Evolutionary conservation across 1,140 invertebrate genomes (phyloP).

Genomic region (Pygmarrhopalites habei): DNA sequence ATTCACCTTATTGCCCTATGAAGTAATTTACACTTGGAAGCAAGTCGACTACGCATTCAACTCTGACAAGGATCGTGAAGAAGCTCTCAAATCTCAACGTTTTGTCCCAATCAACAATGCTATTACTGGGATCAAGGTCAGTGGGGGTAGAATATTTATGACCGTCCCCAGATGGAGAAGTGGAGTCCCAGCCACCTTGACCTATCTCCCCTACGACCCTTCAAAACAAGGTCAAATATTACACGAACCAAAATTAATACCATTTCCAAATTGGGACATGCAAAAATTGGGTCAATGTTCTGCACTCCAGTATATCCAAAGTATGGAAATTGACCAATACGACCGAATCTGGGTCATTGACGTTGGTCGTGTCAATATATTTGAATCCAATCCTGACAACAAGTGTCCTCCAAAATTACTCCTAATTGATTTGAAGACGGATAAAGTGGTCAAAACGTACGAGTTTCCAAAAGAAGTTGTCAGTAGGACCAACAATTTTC

Average conservation of each 20-base stretch:
- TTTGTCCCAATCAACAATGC: slow-evolving; percentile 64
- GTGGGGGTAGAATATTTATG: slow-evolving; percentile 62
- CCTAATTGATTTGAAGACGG: slow-evolving; percentile 68
- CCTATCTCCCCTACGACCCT: slow-evolving; percentile 47
- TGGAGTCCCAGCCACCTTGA: slow-evolving; percentile 65
- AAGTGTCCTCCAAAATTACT: slow-evolving; percentile 67
- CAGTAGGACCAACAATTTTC: neutral
- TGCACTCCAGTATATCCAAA: slow-evolving; percentile 67
- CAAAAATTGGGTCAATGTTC: slow-evolving; percentile 59
- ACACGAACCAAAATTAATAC: slow-evolving; percentile 43
- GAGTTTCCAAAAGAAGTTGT: slow-evolving; percentile 46
- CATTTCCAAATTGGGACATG: slow-evolving; percentile 73
- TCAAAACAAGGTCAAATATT: slow-evolving; percentile 32
- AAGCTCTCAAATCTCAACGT: too few species aligned
- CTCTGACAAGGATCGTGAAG: too few species aligned
- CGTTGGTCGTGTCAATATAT: slow-evolving; percentile 53
- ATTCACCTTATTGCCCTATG: too few species aligned
- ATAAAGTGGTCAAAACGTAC: slow-evolving; percentile 55
- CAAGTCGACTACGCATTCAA: too few species aligned
- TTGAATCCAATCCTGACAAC: slow-evolving; percentile 54
- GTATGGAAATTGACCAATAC: slow-evolving; percentile 62
- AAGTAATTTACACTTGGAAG: too few species aligned
- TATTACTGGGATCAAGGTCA: slow-evolving; percentile 64
- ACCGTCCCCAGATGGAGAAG: slow-evolving; percentile 60
- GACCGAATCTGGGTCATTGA: slow-evolving; percentile 69